Conservation (phyloP, 92 coral and sea anemone species). For the Heliopora coerulea region DNA sequence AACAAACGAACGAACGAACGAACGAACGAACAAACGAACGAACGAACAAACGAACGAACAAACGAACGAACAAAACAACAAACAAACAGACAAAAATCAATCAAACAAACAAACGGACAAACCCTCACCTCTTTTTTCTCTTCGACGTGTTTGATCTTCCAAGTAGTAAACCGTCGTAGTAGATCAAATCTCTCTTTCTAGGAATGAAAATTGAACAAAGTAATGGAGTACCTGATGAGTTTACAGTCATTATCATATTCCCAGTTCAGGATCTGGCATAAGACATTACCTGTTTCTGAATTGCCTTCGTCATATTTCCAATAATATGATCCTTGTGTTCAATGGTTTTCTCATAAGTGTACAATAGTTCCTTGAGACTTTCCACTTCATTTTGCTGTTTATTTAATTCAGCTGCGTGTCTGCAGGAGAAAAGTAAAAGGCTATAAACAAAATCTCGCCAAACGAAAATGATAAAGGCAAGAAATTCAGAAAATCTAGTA, state of each 20-base stretch:
- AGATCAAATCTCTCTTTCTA: conserved; percentile 85
- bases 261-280: too few species aligned
- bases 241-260: not conserved
- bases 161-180: conserved; percentile 70
- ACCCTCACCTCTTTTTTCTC: conserved; percentile 79
- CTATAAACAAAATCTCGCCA: too few species aligned
- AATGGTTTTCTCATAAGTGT: conserved; percentile 84
- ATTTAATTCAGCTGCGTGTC: conserved; percentile 87
- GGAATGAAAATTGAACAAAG: not conserved
- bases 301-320: conserved; percentile 81
- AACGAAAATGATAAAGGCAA: too few species aligned
- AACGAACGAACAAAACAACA: not conserved
- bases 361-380: conserved; percentile 82
- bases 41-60: not conserved
- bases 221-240: too few species aligned
- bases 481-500: too few species aligned
- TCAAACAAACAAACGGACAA: not conserved
- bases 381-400: conserved; percentile 88
- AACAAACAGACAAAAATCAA: not conserved
- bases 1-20: too few species aligned
- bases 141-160: conserved; percentile 90
- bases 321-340: conserved; percentile 87
- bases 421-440: conserved; percentile 9
- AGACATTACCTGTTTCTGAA: conserved; percentile 79
- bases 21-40: not conserved